phyloP scores from a whole-genome alignment of 2,797 vertebrate genomes.

The Pteropus rufus region DNA sequence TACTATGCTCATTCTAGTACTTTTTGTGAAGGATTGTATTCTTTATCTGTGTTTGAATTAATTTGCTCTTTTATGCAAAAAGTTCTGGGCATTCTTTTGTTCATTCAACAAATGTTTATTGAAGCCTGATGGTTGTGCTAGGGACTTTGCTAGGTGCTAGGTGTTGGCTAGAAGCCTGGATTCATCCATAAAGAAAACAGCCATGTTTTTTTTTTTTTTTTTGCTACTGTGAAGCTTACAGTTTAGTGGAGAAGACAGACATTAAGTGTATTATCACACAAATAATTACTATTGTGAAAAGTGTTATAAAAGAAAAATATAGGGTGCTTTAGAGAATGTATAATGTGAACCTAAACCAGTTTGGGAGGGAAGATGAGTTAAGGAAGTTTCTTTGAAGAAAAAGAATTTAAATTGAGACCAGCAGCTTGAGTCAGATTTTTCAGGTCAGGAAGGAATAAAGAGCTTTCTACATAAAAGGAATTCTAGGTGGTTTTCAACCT shows the following conservation, averaged over 20 bases:
- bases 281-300: not conserved
- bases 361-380: not conserved
- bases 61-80: not conserved
- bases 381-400: constrained; percentile 1
- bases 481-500: not conserved
- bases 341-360: not conserved
- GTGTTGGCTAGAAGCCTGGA: not conserved
- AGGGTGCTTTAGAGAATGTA: not conserved
- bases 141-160: not conserved
- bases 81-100: constrained; percentile 17
- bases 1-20: not conserved
- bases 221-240: not conserved
- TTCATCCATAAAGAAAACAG: not conserved
- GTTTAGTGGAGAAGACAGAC: not conserved
- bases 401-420: constrained; percentile 1
- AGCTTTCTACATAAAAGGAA: constrained; percentile 17
- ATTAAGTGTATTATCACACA: not conserved
- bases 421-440: not conserved
- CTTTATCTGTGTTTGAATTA: constrained; percentile 34
- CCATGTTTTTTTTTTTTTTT: not conserved
- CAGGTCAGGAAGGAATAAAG: constrained; percentile 25
- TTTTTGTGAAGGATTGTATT: constrained; percentile 1
- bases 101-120: constrained; percentile 21
- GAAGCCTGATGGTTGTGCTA: not conserved
- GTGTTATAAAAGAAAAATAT: not conserved